Conservation (phyloP, 2,113 vertebrate genomes). For the Epinephelus cyanopodus region DNA sequence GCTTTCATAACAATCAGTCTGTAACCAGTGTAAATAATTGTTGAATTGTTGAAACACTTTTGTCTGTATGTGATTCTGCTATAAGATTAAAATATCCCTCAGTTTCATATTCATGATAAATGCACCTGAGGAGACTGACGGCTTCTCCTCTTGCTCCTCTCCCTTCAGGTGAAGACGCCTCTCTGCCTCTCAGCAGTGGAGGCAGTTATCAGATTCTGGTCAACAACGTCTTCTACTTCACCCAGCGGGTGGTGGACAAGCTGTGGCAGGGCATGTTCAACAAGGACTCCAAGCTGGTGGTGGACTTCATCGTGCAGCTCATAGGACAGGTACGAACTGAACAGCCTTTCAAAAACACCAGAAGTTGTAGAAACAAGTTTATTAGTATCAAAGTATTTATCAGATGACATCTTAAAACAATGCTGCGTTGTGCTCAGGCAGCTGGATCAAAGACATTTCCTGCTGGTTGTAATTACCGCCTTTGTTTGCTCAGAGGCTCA, state of each 20-base stretch:
- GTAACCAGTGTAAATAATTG: not conserved
- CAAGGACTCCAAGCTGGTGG: conserved; percentile 98
- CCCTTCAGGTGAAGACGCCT: conserved; percentile 93
- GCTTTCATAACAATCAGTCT: not conserved
- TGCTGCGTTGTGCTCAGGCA: not conserved
- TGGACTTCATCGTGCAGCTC: conserved; percentile 98
- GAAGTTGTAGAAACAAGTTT: no score
- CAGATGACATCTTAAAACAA: not conserved
- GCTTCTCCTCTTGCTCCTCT: not conserved
- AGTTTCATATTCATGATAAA: not conserved
- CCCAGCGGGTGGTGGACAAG: conserved; percentile 98
- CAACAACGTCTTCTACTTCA: conserved; percentile 99
- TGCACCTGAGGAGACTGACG: not conserved
- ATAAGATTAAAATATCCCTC: not conserved
- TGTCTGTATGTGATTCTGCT: not conserved
- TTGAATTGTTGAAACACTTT: not conserved
- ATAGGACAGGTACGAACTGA: conserved; percentile 91
- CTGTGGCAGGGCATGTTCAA: conserved; percentile 99
- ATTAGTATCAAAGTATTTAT: not conserved
- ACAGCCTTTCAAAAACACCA: not conserved
- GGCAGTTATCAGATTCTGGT: conserved; percentile 97
- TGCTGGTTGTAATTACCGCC: no score
- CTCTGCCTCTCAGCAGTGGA: conserved; percentile 94
- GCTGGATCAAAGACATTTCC: not conserved
- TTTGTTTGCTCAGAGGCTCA: not conserved